Evolutionary conservation across 2,797 vertebrate species (phyloP).

Genomic region (Crossoptilon crossoptilon): DNA sequence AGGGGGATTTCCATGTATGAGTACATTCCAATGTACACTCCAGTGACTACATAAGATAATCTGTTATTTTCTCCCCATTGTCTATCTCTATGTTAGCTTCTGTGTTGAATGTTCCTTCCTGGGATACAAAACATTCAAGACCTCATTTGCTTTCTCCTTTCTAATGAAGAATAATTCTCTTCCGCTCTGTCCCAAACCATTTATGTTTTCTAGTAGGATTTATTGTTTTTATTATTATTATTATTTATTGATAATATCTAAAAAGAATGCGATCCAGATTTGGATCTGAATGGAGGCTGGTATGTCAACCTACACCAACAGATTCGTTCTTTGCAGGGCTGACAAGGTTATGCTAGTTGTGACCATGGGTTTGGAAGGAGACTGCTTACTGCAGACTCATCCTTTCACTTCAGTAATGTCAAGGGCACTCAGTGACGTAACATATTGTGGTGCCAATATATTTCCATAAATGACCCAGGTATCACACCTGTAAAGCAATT

Average conservation of each 20-base stretch:
- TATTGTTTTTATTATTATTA: not conserved
- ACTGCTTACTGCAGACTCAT: not conserved
- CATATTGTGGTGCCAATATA: not conserved
- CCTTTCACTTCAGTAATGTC: not conserved
- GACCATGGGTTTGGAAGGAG: not conserved
- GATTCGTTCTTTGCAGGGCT: not conserved
- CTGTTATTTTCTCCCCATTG: not conserved
- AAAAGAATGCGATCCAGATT: fast-evolving
- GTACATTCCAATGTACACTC: not conserved
- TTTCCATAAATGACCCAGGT: conserved; percentile 4
- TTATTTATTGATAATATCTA: not conserved
- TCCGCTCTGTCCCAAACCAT: not conserved
- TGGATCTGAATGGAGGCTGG: not conserved
- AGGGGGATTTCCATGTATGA: not conserved
- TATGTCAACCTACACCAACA: not conserved
- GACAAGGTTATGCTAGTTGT: not conserved
- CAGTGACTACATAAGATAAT: not conserved
- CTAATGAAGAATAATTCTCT: not conserved
- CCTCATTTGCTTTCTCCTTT: not conserved
- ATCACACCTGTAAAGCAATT: conserved; percentile 19
- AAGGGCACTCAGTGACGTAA: not conserved
- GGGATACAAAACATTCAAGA: not conserved
- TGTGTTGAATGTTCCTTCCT: not conserved
- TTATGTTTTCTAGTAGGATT: not conserved
- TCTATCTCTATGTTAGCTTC: no score